These are phyloP conservation scores for Digitonthophagus gazella DNA, from an alignment of 2,888 invertebrate genomes.

Conservation along the genomic window DNA sequence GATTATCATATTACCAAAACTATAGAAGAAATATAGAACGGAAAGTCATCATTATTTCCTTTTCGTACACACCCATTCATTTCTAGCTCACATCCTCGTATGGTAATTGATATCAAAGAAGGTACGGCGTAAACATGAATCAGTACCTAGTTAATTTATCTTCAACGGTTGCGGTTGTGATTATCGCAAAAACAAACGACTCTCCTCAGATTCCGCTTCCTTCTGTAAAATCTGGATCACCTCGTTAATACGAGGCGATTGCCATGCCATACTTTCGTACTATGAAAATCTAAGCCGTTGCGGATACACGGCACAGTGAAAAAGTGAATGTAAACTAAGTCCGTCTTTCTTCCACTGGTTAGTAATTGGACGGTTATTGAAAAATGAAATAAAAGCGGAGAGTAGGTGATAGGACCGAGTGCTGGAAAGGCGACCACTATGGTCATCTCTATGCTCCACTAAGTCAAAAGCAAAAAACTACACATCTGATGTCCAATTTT, in stretches of 20 bases:
- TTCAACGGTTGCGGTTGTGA: not conserved
- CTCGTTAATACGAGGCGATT: conserved; percentile 44
- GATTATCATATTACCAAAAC: too few relatives aligned
- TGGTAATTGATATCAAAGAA: not conserved
- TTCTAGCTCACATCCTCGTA: too few relatives aligned
- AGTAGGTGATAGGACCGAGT: conserved; percentile 25
- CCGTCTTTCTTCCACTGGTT: conserved; percentile 29
- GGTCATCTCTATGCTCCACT: conserved; percentile 51
- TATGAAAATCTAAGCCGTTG: conserved; percentile 35
- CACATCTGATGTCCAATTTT: conserved; percentile 22
- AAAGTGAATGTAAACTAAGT: conserved; percentile 31
- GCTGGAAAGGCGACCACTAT: conserved; percentile 2
- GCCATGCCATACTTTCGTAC: conserved; percentile 48
- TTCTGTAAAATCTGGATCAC: conserved; percentile 43
- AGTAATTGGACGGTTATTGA: conserved; percentile 40
- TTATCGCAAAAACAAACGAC: not conserved
- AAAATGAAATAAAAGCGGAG: conserved; percentile 34
- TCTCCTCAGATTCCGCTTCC: not conserved
- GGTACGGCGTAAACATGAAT: not conserved
- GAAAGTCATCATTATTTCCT: too few relatives aligned
- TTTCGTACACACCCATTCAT: too few relatives aligned
- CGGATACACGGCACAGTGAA: conserved; percentile 18
- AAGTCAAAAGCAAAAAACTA: conserved; percentile 41
- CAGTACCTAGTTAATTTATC: too few relatives aligned
- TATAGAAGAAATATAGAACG: too few relatives aligned